Evolutionary conservation across 2,113 vertebrate species (phyloP), one percentile per base, ranked within the genome.

Genomic region (Podiceps cristatus): DNA sequence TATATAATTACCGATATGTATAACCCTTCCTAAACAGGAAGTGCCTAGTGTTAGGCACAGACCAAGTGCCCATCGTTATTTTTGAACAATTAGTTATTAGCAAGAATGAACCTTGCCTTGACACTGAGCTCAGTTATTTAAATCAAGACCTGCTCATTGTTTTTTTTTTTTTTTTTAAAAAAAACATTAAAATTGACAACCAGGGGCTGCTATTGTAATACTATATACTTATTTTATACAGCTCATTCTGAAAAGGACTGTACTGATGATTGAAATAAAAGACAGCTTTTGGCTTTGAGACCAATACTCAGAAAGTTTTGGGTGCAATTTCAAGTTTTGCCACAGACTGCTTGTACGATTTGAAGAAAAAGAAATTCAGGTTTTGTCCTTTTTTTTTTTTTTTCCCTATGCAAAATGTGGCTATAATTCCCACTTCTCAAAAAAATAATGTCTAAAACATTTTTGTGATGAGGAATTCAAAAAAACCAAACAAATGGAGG

Each of bases 1-100:
- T 29, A n/a, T 6, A 11, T 53, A n/a, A 63, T n/a, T 18, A 11
- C 14, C 5, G 1, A 31, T 27, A 56, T 1, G 11, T 31, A 8
- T 18, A 77, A 63, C 52, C 40, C 50, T 28, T 59, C 59, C 13
- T 33, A 23, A 29, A 64, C 42, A 84, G 56, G 11, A 71, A 44
- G 29, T 42, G 35, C 13, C 25, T n/a, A 28, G n/a, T 25, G 29
- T 22, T 42, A 31, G 49, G 64, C 18, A 5, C 56, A 37, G 64
- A 37, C 17, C 19, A 24, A 47, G 45, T 18, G 44, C 45, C 33
- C 60, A 25, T 14, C 24, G 14, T 7, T 22, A 28, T 11, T 50
- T 49, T 4, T 62, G 56, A 47, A 44, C 42, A 58, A 71, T n/a
- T 25, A 25, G 20, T 56, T 63, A 35, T 8, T n/a, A 56, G n/a